A percentile compares a stretch with the other conserved stretches of the same genome.
Evolutionary conservation across 2,797 vertebrate species (phyloP).

Genomic region (Petrocephalus sullivani): DNA sequence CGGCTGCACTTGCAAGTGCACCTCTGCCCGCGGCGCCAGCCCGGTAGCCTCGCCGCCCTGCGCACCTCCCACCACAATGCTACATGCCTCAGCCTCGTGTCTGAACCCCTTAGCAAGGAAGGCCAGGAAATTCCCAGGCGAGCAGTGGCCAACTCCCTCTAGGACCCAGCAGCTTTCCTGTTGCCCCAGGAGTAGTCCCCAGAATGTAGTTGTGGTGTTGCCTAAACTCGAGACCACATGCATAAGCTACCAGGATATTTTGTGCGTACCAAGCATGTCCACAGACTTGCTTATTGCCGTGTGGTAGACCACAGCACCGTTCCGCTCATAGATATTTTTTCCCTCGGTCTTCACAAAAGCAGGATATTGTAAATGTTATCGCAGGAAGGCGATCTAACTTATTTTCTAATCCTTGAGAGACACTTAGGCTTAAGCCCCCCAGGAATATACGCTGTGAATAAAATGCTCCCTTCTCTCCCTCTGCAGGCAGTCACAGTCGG

Average conservation of each 20-base stretch:
- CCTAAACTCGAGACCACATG: background rate
- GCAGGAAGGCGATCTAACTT: background rate
- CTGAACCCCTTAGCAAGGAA: slow-evolving; percentile 30
- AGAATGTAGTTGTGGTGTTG: background rate
- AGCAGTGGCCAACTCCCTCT: slow-evolving; percentile 28
- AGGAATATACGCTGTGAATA: background rate
- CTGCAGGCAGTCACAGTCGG: background rate
- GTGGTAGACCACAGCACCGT: background rate
- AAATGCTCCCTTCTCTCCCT: background rate
- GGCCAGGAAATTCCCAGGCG: slow-evolving; percentile 10
- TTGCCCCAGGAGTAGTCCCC: background rate
- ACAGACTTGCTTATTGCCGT: background rate
- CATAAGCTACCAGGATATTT: background rate
- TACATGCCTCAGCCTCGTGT: slow-evolving; percentile 31
- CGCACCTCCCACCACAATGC: slow-evolving; percentile 19
- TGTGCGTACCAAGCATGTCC: background rate
- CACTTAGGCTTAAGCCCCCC: background rate
- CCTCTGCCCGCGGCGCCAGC: slow-evolving; percentile 46
- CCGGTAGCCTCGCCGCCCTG: slow-evolving; percentile 31
- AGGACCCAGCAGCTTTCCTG: background rate
- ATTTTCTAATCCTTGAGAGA: background rate
- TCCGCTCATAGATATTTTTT: background rate
- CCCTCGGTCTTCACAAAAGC: background rate
- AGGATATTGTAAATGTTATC: background rate
- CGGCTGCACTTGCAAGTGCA: slow-evolving; percentile 58